Conservation (phyloP, 2,888 invertebrate species). For the Phania funesta region DNA sequence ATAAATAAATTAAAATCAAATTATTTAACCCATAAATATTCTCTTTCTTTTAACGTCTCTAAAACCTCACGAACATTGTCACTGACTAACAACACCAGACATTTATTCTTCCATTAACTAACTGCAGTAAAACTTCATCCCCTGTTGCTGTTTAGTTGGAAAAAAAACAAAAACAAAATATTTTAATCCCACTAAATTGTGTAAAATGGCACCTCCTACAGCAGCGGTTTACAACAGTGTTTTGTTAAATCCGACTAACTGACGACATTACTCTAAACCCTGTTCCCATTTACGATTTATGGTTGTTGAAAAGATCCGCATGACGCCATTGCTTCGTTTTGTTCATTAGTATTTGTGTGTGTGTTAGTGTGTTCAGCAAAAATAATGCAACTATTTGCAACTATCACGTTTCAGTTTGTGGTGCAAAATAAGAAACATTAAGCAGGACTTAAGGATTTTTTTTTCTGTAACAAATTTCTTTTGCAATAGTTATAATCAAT, state of each 20-base stretch:
- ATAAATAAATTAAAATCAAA: too few relatives aligned
- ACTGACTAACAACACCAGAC: too few relatives aligned
- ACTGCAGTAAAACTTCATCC: too few relatives aligned
- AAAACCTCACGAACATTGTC: too few relatives aligned
- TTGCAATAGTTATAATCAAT: neutral
- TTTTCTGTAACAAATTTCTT: neutral
- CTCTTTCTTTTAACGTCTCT: too few relatives aligned
- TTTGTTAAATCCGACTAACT: slow-evolving; percentile 53
- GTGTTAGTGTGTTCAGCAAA: neutral
- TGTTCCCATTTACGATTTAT: slow-evolving; percentile 45
- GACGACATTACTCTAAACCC: slow-evolving; percentile 32
- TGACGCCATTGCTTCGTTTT: slow-evolving; percentile 23
- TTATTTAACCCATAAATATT: too few relatives aligned
- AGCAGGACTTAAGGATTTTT: neutral
- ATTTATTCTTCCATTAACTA: too few relatives aligned
- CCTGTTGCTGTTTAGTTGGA: too few relatives aligned
- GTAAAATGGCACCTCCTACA: slow-evolving; percentile 19
- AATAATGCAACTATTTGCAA: neutral
- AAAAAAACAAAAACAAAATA: too few relatives aligned
- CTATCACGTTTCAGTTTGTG: slow-evolving; percentile 52
- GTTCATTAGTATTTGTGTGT: neutral
- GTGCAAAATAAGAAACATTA: neutral
- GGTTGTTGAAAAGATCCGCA: slow-evolving; percentile 16
- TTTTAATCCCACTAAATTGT: slow-evolving; percentile 48
- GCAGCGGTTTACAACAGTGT: slow-evolving; percentile 39